Conservation (phyloP, 2,888 invertebrate genomes). For the Archips crataeganus region DNA sequence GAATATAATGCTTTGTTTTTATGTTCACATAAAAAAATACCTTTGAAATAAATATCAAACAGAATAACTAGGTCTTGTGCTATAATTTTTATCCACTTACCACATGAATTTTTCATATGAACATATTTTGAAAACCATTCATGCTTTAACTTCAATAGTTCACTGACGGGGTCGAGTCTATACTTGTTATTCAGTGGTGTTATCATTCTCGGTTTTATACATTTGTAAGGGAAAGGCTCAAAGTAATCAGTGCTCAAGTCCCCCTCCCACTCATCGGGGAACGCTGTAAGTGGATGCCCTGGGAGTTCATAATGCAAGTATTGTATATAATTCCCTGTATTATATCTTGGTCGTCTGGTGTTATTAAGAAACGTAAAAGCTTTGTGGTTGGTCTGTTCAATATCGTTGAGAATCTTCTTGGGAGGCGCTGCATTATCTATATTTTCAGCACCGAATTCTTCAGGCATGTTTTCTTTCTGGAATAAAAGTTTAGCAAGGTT, state of each 20-base stretch:
- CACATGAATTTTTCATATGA: constrained; percentile 46
- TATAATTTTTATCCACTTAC: neutral
- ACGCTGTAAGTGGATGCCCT: constrained; percentile 66
- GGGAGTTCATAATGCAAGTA: constrained; percentile 58
- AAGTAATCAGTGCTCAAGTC: constrained; percentile 66
- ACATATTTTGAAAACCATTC: constrained; percentile 57
- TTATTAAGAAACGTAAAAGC: constrained; percentile 60
- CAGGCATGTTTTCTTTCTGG: constrained; percentile 14
- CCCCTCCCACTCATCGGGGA: constrained; percentile 73
- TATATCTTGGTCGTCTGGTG: constrained; percentile 55
- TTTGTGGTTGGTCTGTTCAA: constrained; percentile 57
- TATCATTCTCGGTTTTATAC: constrained; percentile 69
- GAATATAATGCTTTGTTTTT: no score
- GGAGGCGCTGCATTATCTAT: constrained; percentile 64
- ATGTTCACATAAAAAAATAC: no score
- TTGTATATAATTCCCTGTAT: constrained; percentile 19
- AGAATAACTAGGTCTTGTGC: no score
- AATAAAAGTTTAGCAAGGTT: neutral
- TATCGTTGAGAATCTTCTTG: constrained; percentile 60
- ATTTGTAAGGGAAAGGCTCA: constrained; percentile 68
- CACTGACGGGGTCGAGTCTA: constrained; percentile 67
- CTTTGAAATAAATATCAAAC: no score
- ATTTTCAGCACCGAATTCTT: constrained; percentile 55
- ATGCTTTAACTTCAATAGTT: constrained; percentile 61
- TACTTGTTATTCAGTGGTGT: constrained; percentile 56